Base-by-base conservation (phyloP, 2,888 invertebrate genomes). In the Sepioteuthis lessoniana region DNA sequence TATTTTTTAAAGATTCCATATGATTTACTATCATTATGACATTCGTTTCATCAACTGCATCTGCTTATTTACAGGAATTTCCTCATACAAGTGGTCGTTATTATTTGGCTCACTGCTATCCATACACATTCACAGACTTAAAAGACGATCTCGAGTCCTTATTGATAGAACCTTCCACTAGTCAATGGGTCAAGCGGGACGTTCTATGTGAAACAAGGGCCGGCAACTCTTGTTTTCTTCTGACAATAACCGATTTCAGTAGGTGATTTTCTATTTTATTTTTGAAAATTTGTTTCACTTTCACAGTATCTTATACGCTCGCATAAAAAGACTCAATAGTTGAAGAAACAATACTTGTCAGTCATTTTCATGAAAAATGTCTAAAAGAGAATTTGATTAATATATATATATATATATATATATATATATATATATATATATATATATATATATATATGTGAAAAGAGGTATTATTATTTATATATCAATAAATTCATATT, bases 91-190 rank as follows among this genome's bases (percentile, higher is more conserved):
- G 96, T 47, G 97, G 97, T 95, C 96, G 96, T 0, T 97, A 96
- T 95, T 97, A 97, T 95, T 95, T 97, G 94, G 97, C 97, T 16
- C 97, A 97, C 95, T 97, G 97, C 95, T 97, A 97, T 95, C 97
- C 97, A 0, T 97, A 97, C 96, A 97, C 97, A 25, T 97, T 96
- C 95, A 97, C 97, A n/a, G 97, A 97, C 95, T 96, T 97, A 94
- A 97, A 96, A 94, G 96, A 97, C 93, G 97, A 97, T 95, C 95
- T 97, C 28, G 97, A 97, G 94, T 93, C 94, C 21, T 94, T 97
- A 10, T 94, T 97, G 76, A 95, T 96, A 94, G 95, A 96, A 93
- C 94, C 95, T 5, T 95, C 95, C 31, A 95, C 96, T 92, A 95
- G 96, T 94, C 95, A 95, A 93, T 95, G 95, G 94, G 95, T 96